Base-by-base conservation (phyloP, 1,140 invertebrate species). In the Pseudomyrmex dendroicus region DNA sequence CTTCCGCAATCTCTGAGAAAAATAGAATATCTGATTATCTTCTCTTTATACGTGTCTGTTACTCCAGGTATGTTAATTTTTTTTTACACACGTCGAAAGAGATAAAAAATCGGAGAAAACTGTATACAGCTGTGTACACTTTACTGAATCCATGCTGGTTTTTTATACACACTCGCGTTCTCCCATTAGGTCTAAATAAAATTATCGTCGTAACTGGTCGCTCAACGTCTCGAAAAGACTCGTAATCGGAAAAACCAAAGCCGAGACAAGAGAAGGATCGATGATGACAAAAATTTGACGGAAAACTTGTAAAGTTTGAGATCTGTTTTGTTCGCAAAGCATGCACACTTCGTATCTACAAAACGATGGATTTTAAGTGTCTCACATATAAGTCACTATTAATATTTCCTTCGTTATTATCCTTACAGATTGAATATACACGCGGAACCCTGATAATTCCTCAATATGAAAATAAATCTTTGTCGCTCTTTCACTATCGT, bases 21-120 rank as follows among this genome's bases (percentile, higher is more conserved):
- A 91, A 92, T 91, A 89, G 89, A 91, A 87, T 67, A 88, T 88
- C 89, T 84, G 78, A 86, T 70, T 89, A 89, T 89, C 22, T 35
- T 86, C 86, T 86, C 84, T 84, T 84, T 61, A 72, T 61, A 70
- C 20, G 68, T 86, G 61, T 86, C 89, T 57, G 90, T 92, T 92
- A 92, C 91, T 92, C 91, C 91, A 92, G 91, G 91, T 91, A 89
- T 91, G 64, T 83, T 83, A 84, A 35, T 7, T 35, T 35, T 4
- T 52, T 82, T 67, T 25, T 25, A 25, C 25, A 88, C 63, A 61
- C 84, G 82, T 64, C 64, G 87, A 86, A 80, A 70, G 77, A 77
- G 59, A 56, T 74, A 74, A 61, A 17, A 73, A 64, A 67, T 35
- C 54, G 44, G 64, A 61, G 57, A 74, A 62, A 20, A 84, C 46